Evolutionary conservation across 53 echinoderm and acorn worm genomes (phyloP).

Genomic region (Pentamera pediparva): DNA sequence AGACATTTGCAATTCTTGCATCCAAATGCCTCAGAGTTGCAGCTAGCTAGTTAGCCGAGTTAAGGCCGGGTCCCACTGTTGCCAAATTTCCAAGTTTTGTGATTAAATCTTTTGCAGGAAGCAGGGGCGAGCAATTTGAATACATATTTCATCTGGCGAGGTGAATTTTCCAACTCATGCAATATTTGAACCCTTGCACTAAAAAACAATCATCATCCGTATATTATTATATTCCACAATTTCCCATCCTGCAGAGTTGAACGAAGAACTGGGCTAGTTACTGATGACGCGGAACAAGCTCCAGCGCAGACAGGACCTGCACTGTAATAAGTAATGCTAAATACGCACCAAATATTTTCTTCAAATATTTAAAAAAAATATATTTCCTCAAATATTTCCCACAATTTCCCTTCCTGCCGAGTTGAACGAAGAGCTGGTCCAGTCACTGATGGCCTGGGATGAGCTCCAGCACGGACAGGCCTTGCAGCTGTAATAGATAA

Average conservation of each 20-base stretch:
- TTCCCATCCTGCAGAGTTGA: conserved; percentile 47
- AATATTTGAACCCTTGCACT: no score
- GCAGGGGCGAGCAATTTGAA: no score
- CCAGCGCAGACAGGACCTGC: no score
- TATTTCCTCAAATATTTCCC: background rate
- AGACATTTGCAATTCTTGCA: no score
- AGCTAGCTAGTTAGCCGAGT: no score
- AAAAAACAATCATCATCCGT: no score
- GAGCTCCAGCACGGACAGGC: conserved; percentile 90
- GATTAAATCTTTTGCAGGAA: no score
- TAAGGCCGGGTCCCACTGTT: no score
- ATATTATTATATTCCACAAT: background rate
- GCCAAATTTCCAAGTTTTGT: no score
- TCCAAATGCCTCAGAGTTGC: no score
- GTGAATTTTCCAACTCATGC: no score
- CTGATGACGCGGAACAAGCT: conserved; percentile 3
- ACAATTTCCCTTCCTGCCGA: background rate
- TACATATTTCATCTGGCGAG: no score
- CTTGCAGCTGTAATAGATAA: conserved; percentile 64
- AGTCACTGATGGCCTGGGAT: conserved; percentile 68
- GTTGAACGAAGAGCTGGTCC: conserved; percentile 77
- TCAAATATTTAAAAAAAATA: background rate
- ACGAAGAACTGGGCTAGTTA: conserved; percentile 86
- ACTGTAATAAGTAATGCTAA: background rate
- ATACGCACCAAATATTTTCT: background rate